Evolutionary conservation across 1,140 invertebrate genomes (phyloP), one percentile per base, ranked within the genome.

Genomic region (Zaprionus inermis): DNA sequence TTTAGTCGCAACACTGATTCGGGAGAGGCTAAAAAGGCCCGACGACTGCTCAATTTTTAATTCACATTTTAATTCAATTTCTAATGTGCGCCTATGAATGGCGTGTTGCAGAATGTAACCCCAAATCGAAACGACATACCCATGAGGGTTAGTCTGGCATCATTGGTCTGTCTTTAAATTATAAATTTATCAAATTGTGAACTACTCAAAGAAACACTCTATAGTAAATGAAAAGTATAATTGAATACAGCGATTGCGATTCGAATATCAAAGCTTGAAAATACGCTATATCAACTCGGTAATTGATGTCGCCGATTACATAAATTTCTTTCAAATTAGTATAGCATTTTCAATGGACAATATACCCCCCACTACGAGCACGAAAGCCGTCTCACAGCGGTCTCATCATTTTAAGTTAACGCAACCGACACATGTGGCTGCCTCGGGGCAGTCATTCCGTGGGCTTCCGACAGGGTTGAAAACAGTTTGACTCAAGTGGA

Each of bases 381-480:
- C 18, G 44, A 22, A 9, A 49, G 18, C 10, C 44, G 5, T 5
- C 0, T 4, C 44, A 49, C 16, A 49, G 44, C 44, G n/a, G 10
- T 20, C 4, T 49, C 44, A 49, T 49, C 44, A 49, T 86, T 88
- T 79, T 86, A 88, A 86, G 83, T 88, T 83, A 59, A 57, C 16
- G 78, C 66, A 77, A 81, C 79, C 88, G 78, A 46, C 59, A 64
- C 72, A 84, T 91, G 88, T 73, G 88, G 88, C 83, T 64, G 88
- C 88, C 88, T 67, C 75, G 51, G 83, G 88, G 80, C 75, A 78
- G 86, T 84, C 28, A 32, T 32, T 7, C 4, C 10, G 30, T n/a
- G 80, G 82, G 65, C 57, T 75, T 70, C 38, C 60, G 36, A 24
- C 20, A 36, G 16, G 28, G 36, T 59, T 52, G 63, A 71, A 63